phyloP scores from a whole-genome alignment of 2,113 vertebrate species.

The Etheostoma spectabile region DNA sequence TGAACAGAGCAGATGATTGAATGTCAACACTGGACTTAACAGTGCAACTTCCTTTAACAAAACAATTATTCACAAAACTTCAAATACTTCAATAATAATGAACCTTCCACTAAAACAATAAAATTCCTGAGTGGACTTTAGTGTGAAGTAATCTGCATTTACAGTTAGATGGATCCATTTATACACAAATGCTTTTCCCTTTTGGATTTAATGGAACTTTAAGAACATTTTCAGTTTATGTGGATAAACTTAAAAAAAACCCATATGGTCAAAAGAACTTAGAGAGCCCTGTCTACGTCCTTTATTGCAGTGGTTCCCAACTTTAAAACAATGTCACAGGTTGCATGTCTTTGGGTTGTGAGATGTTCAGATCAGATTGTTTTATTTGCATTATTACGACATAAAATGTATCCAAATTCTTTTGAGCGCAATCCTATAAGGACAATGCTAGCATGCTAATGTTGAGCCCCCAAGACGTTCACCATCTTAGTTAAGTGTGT shows the following conservation, averaged over 20 bases:
- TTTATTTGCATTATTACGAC: too few relatives aligned
- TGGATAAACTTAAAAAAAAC: neutral
- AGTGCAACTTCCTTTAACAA: neutral
- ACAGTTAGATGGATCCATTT: neutral
- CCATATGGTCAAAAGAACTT: neutral
- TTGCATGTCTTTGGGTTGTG: neutral
- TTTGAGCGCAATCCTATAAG: too few relatives aligned
- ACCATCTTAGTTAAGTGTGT: too few relatives aligned
- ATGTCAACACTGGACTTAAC: conserved; percentile 33
- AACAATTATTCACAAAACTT: neutral
- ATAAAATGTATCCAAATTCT: too few relatives aligned
- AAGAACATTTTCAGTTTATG: neutral
- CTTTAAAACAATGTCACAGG: neutral
- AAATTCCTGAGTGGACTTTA: neutral
- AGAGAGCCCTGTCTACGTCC: too few relatives aligned
- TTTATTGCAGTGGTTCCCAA: neutral
- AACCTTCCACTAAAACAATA: conserved; percentile 22
- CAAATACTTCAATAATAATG: neutral
- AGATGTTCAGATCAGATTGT: neutral
- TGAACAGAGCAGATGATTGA: neutral
- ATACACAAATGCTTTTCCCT: neutral
- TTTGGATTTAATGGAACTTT: neutral
- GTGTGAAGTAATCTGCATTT: neutral
- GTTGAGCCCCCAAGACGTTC: too few relatives aligned
- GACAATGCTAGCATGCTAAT: too few relatives aligned